phyloP scores from a whole-genome alignment of 1,140 invertebrate genomes.

The Latrodectus geometricus region DNA sequence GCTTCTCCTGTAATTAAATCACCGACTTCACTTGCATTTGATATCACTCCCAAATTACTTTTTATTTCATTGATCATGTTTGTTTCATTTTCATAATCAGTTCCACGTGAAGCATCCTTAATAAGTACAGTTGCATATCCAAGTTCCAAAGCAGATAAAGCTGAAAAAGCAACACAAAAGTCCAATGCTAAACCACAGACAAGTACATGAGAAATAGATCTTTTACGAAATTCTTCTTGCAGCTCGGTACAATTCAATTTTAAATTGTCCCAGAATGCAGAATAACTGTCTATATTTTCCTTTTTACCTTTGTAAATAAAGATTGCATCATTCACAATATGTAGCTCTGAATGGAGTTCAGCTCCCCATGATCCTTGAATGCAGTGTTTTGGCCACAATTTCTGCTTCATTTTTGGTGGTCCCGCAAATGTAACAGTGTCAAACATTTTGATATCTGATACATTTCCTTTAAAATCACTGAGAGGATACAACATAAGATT shows the following conservation, averaged over 20 bases:
- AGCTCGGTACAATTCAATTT: constrained; percentile 88
- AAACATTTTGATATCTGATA: constrained; percentile 69
- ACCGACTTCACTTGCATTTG: not conserved
- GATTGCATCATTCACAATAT: constrained; percentile 72
- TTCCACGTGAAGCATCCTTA: constrained; percentile 88
- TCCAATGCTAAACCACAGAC: constrained; percentile 97
- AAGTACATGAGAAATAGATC: constrained; percentile 90
- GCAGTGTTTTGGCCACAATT: constrained; percentile 95
- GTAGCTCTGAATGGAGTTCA: constrained; percentile 90
- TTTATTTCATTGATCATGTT: not conserved
- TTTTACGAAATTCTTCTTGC: constrained; percentile 80
- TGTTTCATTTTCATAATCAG: not conserved
- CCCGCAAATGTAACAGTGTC: constrained; percentile 92
- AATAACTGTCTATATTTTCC: constrained; percentile 95
- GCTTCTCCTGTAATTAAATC: constrained; percentile 21
- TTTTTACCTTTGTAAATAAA: constrained; percentile 76
- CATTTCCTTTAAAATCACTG: constrained; percentile 77
- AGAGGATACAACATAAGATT: constrained; percentile 81
- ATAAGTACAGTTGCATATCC: constrained; percentile 91
- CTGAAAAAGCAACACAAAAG: constrained; percentile 82
- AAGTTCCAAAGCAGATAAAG: constrained; percentile 75
- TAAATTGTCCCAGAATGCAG: constrained; percentile 97
- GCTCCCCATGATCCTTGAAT: constrained; percentile 95
- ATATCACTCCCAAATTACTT: constrained; percentile 2
- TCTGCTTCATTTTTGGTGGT: constrained; percentile 82